These are phyloP conservation scores for Drosophila hydei DNA, from an alignment of 1,140 invertebrate species.

Conservation along the genomic window DNA sequence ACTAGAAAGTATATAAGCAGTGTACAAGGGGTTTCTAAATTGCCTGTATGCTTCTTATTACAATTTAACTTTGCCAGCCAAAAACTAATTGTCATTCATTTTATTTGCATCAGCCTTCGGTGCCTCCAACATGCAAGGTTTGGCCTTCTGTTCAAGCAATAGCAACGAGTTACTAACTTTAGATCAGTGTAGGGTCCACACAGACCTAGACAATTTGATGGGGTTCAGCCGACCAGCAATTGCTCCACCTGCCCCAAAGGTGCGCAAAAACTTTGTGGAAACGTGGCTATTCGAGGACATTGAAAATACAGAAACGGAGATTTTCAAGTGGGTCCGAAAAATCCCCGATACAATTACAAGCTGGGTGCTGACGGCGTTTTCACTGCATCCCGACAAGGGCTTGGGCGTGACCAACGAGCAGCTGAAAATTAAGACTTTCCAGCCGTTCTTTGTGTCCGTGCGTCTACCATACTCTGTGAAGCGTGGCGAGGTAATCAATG, in stretches of 20 bases:
- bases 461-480: conserved; percentile 93
- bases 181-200: neutral
- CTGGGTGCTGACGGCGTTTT: conserved; percentile 96
- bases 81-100: no score
- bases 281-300: conserved; percentile 81
- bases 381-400: conserved; percentile 92
- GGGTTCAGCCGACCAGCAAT: no score
- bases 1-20: conserved; percentile 4
- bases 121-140: no score
- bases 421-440: conserved; percentile 92
- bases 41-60: no score
- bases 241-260: conserved; percentile 17
- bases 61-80: no score
- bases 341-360: conserved; percentile 96
- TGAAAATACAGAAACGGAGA: conserved; percentile 58
- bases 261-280: conserved; percentile 74
- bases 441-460: conserved; percentile 94
- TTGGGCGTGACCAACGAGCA: conserved; percentile 91
- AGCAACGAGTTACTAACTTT: no score
- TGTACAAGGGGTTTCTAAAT: no score
- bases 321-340: conserved; percentile 83
- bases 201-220: neutral
- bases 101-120: no score
- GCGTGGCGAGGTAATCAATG: conserved; percentile 85
- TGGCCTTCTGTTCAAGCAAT: no score